Evolutionary conservation across 2,113 vertebrate genomes (phyloP).

Genomic region (Sinocyclocheilus anshuiensis): DNA sequence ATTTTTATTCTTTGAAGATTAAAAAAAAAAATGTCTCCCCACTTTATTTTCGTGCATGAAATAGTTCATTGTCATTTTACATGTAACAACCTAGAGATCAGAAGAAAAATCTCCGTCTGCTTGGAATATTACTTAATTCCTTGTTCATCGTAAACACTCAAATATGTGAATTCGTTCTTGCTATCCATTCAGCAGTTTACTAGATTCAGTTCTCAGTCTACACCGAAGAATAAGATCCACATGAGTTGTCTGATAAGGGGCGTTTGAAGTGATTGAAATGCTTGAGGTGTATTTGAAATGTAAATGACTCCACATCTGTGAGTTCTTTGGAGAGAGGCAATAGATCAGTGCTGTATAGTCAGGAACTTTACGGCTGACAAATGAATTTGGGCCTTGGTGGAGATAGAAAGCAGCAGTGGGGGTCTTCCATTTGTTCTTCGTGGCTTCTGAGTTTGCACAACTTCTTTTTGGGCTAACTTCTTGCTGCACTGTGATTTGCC

Average conservation of each 20-base stretch:
- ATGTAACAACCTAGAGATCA: neutral
- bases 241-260: constrained; percentile 57
- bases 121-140: constrained; percentile 6
- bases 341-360: constrained; percentile 61
- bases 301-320: constrained; percentile 62
- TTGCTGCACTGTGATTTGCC: constrained; percentile 53
- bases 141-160: neutral
- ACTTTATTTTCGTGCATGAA: neutral
- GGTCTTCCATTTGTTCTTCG: constrained; percentile 61
- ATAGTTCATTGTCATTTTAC: neutral
- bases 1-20: neutral
- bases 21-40: constrained; percentile 37
- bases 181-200: constrained; percentile 1
- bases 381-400: constrained; percentile 64
- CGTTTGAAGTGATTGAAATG: constrained; percentile 62
- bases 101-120: neutral
- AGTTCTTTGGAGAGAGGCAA: constrained; percentile 57
- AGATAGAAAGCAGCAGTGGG: constrained; percentile 61
- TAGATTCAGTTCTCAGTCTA: constrained; percentile 28
- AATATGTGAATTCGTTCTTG: neutral
- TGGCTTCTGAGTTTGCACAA: constrained; percentile 64
- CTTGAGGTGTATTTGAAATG: constrained; percentile 62
- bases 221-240: constrained; percentile 52
- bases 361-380: constrained; percentile 66
- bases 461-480: constrained; percentile 61